Evolutionary conservation across 2,797 vertebrate genomes (phyloP).

Genomic region (Mycteria americana): DNA sequence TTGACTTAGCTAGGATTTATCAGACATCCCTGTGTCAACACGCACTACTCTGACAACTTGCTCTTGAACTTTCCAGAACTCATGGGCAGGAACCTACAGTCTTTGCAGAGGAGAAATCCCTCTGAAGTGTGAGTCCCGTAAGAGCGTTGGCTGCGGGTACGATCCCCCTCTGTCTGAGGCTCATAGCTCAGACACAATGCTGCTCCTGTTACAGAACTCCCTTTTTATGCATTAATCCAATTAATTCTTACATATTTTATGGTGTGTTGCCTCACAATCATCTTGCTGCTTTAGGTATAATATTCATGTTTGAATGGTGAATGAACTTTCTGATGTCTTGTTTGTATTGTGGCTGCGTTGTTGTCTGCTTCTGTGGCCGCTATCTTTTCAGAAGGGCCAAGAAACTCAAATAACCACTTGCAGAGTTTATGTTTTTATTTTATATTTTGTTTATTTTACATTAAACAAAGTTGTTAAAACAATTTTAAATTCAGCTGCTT

Average conservation of each 20-base stretch:
- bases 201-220: neutral
- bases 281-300: neutral
- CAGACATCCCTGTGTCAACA: neutral
- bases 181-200: accelerated
- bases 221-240: neutral
- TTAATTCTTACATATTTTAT: neutral
- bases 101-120: neutral
- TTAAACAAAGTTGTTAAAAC: neutral
- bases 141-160: accelerated
- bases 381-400: neutral
- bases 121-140: neutral
- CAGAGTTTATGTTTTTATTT: neutral
- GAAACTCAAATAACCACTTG: neutral
- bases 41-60: neutral
- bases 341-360: neutral
- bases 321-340: neutral
- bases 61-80: neutral
- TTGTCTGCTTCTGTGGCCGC: accelerated
- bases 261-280: neutral
- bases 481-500: neutral
- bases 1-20: neutral
- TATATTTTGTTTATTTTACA: neutral
- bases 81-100: neutral
- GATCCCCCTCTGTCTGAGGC: neutral
- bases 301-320: neutral